A percentile compares a stretch with the other conserved stretches of the same genome.
Evolutionary conservation across 2,888 invertebrate genomes (phyloP).

Genomic region (Globia sparganii): DNA sequence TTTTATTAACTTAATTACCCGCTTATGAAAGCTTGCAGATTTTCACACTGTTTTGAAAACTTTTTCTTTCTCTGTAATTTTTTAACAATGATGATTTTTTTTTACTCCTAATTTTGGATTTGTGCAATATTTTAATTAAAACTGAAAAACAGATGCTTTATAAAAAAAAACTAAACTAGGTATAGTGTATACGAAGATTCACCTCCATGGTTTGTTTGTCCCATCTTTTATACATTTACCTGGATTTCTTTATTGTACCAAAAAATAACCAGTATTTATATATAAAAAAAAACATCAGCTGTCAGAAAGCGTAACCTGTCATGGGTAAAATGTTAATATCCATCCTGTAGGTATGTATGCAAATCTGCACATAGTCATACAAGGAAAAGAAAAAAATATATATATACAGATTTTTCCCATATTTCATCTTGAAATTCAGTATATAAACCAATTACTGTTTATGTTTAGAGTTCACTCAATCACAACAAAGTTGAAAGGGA

Average conservation of each 20-base stretch:
- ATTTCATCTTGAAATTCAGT: not conserved
- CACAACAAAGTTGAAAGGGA: no score
- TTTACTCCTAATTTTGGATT: not conserved
- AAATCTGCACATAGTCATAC: constrained; percentile 2
- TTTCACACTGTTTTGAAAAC: constrained; percentile 7
- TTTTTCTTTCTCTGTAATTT: not conserved
- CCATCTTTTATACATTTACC: not conserved
- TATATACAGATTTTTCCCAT: not conserved
- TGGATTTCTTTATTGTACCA: not conserved
- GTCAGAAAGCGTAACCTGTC: not conserved
- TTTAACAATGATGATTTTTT: no score
- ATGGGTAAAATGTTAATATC: not conserved
- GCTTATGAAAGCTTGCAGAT: constrained; percentile 15
- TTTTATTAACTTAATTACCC: constrained; percentile 29
- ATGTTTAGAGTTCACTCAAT: not conserved
- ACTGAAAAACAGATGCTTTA: not conserved
- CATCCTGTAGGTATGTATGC: not conserved
- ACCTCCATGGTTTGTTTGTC: not conserved
- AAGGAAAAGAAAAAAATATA: constrained; percentile 18
- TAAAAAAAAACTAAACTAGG: not conserved
- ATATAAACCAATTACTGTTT: not conserved
- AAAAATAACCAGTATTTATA: not conserved
- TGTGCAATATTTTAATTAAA: no score
- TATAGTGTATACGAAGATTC: no score
- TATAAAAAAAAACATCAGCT: not conserved